Evolutionary conservation across 1,140 invertebrate species (phyloP).

Genomic region (Dryas iulia): DNA sequence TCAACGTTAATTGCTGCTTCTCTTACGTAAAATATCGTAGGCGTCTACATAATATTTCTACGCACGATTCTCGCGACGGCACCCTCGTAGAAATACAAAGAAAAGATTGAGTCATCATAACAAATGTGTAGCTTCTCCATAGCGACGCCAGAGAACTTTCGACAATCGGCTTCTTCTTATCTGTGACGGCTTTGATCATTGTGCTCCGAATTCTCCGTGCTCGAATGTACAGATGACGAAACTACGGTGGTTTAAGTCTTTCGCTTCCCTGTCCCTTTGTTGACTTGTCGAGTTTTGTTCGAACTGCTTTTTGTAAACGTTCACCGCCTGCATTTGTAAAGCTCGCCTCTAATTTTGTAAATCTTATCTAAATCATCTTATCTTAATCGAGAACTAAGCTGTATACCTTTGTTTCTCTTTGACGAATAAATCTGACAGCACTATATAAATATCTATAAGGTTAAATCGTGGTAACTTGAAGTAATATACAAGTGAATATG

Average conservation of each 20-base stretch:
- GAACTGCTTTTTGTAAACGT: constrained; percentile 66
- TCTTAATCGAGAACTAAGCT: constrained; percentile 54
- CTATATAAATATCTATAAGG: constrained; percentile 19
- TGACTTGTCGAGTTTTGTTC: constrained; percentile 69
- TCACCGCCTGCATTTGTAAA: constrained; percentile 58
- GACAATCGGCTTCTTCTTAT: constrained; percentile 72
- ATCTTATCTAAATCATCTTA: constrained; percentile 71
- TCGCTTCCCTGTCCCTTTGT: constrained; percentile 64
- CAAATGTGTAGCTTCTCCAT: constrained; percentile 62
- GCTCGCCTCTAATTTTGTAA: constrained; percentile 59
- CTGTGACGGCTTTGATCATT: constrained; percentile 71
- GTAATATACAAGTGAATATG: not conserved
- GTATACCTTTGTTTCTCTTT: constrained; percentile 39
- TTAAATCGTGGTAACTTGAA: not conserved
- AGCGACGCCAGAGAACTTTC: constrained; percentile 57
- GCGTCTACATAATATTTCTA: constrained; percentile 49
- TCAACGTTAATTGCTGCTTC: constrained; percentile 72
- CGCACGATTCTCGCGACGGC: constrained; percentile 39
- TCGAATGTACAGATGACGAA: constrained; percentile 65
- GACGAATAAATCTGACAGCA: constrained; percentile 31
- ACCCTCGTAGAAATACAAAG: constrained; percentile 60
- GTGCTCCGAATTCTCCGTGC: constrained; percentile 67
- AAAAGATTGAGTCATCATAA: constrained; percentile 78
- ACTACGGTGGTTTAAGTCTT: constrained; percentile 66
- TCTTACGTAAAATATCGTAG: constrained; percentile 62